Evolutionary conservation across 1,140 invertebrate species (phyloP), one percentile per base, ranked within the genome.

Genomic region (Penaeus chinensis): DNA sequence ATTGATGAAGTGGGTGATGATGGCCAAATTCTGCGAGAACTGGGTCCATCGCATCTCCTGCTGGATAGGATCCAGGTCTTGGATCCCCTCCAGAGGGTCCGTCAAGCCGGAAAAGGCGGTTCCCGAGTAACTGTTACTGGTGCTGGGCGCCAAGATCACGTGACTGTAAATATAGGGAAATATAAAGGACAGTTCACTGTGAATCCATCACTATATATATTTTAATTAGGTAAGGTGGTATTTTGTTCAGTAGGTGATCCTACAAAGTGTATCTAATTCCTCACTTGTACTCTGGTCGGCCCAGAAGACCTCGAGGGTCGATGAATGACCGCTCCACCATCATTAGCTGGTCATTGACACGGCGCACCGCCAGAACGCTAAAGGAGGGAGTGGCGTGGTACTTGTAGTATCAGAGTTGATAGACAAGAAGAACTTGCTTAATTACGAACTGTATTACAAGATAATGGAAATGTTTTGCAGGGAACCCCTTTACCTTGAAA

Each of bases 271-370:
- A 22, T 10, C 69, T 37, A 13, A 3, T 7, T 32, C 54, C 90
- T 89, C 85, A 91, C 91, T 90, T 91, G 54, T 69, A 82, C 10
- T 90, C 79, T 32, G 90, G 81, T 42, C 90, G 66, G n/a, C 82
- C 90, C 37, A 93, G 93, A 18, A 93, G 87, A 16, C 93, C 93
- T 22, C 90, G 86, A 5, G 92, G 92, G 87, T 93, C 92, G 10
- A 93, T 90, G 88, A 94, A 94, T 8, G 92, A 91, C 89, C 93
- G 90, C 89, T 94, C 93, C 42, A 94, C 86, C 27, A 92, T 85
- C 89, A 93, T 91, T 65, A 93, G 85, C 89, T 93, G 92, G 88
- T 94, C 93, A 88, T 94, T 94, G 3, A 93, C 91, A 63, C 90
- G 88, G 22, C 93, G 91, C 19, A 93, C 90, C 19, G 89, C 89